These are phyloP conservation scores for Fissipunctia ypsillon DNA, from an alignment of 2,888 invertebrate species.

Conservation along the genomic window DNA sequence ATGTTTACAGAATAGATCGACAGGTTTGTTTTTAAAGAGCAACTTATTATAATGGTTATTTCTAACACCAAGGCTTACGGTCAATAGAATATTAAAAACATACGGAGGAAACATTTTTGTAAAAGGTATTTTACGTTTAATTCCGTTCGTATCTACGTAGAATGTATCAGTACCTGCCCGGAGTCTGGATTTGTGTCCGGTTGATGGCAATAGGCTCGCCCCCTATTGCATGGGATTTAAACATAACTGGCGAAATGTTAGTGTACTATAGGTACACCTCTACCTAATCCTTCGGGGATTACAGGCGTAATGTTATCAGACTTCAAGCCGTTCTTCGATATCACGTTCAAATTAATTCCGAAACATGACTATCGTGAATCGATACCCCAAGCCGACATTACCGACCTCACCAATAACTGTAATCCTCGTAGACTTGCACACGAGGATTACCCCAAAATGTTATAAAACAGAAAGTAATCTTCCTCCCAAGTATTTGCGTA, in stretches of 20 bases:
- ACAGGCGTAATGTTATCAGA: too few relatives aligned
- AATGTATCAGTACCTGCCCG: too few relatives aligned
- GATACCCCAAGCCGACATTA: background rate
- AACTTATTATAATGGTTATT: background rate
- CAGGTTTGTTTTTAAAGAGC: too few relatives aligned
- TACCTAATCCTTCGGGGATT: too few relatives aligned
- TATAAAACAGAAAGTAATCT: slow-evolving; percentile 71
- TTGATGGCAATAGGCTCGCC: too few relatives aligned
- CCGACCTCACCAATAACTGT: slow-evolving; percentile 47
- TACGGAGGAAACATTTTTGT: background rate
- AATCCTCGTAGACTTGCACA: slow-evolving; percentile 45
- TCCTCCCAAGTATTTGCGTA: slow-evolving; percentile 62
- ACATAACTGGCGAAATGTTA: too few relatives aligned
- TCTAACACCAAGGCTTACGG: background rate
- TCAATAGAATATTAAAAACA: too few relatives aligned
- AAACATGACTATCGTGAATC: background rate
- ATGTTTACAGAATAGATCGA: too few relatives aligned
- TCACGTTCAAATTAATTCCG: background rate
- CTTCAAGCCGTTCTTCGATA: background rate
- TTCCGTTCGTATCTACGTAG: too few relatives aligned
- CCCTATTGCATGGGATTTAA: too few relatives aligned
- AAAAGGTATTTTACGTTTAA: background rate
- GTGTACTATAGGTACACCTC: too few relatives aligned
- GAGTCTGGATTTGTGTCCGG: too few relatives aligned
- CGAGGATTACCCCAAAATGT: slow-evolving; percentile 60